A percentile compares a stretch with the other conserved stretches of the same genome.
phyloP scores from a whole-genome alignment of 2,888 invertebrate species.

The Clunio marinus region DNA sequence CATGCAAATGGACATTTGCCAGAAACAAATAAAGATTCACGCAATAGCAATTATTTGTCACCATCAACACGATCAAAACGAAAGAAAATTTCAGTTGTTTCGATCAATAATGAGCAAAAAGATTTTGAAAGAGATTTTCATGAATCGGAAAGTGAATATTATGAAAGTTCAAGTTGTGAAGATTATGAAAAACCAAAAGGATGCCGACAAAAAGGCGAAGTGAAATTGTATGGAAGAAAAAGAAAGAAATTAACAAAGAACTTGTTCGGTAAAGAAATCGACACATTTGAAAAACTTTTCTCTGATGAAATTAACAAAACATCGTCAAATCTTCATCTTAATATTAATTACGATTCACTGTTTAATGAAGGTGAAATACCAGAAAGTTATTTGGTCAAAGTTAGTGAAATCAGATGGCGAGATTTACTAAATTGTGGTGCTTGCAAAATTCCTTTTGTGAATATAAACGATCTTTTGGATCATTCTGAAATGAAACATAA shows the following conservation, averaged over 20 bases:
- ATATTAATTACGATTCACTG: background rate
- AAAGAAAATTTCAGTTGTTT: background rate
- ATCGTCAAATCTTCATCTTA: background rate
- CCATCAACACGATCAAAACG: background rate
- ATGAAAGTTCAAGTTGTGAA: background rate
- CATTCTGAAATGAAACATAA: background rate
- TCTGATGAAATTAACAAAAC: background rate
- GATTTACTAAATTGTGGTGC: background rate
- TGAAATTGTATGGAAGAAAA: background rate
- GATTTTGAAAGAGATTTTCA: background rate
- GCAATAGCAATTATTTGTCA: background rate
- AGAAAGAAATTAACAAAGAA: too few relatives aligned
- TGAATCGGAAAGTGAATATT: background rate
- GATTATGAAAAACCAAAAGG: too few relatives aligned
- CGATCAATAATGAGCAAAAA: background rate
- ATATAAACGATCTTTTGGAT: background rate
- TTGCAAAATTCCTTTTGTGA: background rate
- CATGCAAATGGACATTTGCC: background rate
- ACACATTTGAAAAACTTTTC: conserved; percentile 1
- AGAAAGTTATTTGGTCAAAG: background rate
- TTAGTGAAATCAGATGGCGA: background rate
- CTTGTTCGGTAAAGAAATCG: background rate
- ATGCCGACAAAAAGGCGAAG: background rate
- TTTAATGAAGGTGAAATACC: background rate
- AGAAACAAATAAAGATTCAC: background rate